phyloP scores from a whole-genome alignment of 2,113 vertebrate genomes.

The Mastomys coucha region DNA sequence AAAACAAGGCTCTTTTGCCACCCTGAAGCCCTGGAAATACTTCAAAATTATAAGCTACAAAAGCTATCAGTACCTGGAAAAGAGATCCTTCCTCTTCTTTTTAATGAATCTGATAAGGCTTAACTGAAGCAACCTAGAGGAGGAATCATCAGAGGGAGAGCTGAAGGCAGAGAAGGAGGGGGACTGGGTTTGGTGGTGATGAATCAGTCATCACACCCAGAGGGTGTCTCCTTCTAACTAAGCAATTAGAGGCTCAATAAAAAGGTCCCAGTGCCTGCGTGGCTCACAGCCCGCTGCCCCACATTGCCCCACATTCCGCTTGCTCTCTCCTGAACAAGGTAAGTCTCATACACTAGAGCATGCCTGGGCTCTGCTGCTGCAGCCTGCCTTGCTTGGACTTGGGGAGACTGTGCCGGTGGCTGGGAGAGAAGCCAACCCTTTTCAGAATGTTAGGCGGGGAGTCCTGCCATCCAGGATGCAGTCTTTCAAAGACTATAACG shows the following conservation, averaged over 20 bases:
- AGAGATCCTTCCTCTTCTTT: neutral
- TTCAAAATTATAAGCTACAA: conserved; percentile 25
- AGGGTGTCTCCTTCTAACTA: conserved; percentile 76
- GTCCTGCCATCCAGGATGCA: neutral
- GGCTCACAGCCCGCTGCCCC: neutral
- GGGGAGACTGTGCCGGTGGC: neutral
- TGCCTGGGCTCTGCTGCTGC: neutral
- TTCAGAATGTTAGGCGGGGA: neutral
- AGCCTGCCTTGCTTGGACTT: neutral
- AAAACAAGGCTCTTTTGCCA: neutral
- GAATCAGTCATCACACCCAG: conserved; percentile 28
- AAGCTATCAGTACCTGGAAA: neutral
- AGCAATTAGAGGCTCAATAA: conserved; percentile 79
- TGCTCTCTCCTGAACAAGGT: conserved; percentile 67
- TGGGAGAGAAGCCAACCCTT: neutral
- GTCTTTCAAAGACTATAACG: conserved; percentile 13
- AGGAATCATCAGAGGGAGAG: conserved; percentile 34
- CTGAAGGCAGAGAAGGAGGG: neutral
- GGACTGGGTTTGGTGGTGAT: neutral
- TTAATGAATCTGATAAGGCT: conserved; percentile 29
- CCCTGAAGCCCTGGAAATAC: neutral
- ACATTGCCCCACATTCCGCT: neutral
- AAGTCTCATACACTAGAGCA: conserved; percentile 59
- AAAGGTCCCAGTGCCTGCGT: conserved; percentile 18
- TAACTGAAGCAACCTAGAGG: conserved; percentile 18